Base-by-base conservation (phyloP, 2,113 vertebrate species). In the Chloropsis hardwickii region DNA sequence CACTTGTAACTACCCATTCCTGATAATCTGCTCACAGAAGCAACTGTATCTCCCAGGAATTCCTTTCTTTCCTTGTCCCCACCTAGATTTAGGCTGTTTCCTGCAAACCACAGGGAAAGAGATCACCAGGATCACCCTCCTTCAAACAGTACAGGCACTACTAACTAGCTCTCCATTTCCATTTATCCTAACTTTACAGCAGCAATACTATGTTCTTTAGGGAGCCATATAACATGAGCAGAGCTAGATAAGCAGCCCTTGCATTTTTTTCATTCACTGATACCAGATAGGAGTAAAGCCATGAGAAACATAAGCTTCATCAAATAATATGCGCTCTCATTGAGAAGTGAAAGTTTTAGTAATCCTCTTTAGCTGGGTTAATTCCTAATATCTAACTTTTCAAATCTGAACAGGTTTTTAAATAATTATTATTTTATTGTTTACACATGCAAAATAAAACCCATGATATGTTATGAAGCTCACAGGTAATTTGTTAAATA, bases 221-320 rank as follows among this genome's bases (percentile, higher is more conserved):
- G 12, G 24, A 3, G 3, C 3, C 22, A 80, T 42, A 33, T 3
- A n/a, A 1, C 5, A 48, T 2, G 2, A 72, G 4, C 19, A 71
- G 57, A 91, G 39, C 2, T 25, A 67, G 29, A 60, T 13, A 57
- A 54, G 15, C 10, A 70, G 12, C 9, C 25, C 21, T 51, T 62
- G 19, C 2, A 9, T 27, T 42, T 76, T 6, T 48, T 44, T 78
- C 10, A 69, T 67, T 57, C 27, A 24, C 2, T 39, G 45, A 53
- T 24, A 79, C 11, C 11, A n/a, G 39, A 33, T 1, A 31, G 14
- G 15, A 78, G 10, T 11, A 65, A 19, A 81, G 11, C 3, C 17
- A 56, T 18, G 79, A 65, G 44, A 78, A 92, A 81, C 4, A 44
- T 29, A 40, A 60, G 5, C 33, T 73, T 45, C 19, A 67, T 66